phyloP scores from a whole-genome alignment of 2,888 invertebrate species.

The Parnassius orleans region DNA sequence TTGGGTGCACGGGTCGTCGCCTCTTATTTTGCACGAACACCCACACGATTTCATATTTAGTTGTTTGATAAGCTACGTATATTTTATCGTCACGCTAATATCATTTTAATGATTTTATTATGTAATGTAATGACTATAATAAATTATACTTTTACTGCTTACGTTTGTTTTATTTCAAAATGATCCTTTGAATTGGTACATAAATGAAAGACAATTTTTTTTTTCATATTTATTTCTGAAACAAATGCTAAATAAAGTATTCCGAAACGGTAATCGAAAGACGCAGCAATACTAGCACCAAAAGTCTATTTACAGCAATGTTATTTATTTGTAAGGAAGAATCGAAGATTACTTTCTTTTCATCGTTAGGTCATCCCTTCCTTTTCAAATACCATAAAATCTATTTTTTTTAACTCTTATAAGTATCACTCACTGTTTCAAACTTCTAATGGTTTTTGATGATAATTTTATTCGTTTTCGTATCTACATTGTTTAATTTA shows the following conservation, averaged over 20 bases:
- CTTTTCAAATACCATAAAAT: too few relatives aligned
- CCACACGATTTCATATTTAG: neutral
- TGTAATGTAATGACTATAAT: slow-evolving; percentile 11
- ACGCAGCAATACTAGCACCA: slow-evolving; percentile 19
- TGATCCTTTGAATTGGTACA: too few relatives aligned
- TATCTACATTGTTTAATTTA: slow-evolving; percentile 1
- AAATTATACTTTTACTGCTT: slow-evolving; percentile 1
- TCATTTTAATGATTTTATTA: slow-evolving; percentile 10
- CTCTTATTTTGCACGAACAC: too few relatives aligned
- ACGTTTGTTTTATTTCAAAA: neutral
- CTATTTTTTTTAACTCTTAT: too few relatives aligned
- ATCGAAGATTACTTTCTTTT: too few relatives aligned
- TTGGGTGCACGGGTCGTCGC: neutral
- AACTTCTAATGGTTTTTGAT: too few relatives aligned
- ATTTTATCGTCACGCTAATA: slow-evolving; percentile 2
- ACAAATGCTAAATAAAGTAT: slow-evolving; percentile 7
- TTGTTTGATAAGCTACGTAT: slow-evolving; percentile 5
- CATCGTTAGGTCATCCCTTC: too few relatives aligned
- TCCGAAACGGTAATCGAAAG: neutral
- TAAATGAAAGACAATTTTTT: slow-evolving; percentile 6
- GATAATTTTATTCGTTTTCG: too few relatives aligned
- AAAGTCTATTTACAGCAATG: slow-evolving; percentile 16
- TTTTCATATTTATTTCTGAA: slow-evolving; percentile 28
- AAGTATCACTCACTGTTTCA: too few relatives aligned
- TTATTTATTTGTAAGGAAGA: too few relatives aligned